Conservation (phyloP, 2,888 invertebrate species). For the Caenorhabditis plicata region DNA sequence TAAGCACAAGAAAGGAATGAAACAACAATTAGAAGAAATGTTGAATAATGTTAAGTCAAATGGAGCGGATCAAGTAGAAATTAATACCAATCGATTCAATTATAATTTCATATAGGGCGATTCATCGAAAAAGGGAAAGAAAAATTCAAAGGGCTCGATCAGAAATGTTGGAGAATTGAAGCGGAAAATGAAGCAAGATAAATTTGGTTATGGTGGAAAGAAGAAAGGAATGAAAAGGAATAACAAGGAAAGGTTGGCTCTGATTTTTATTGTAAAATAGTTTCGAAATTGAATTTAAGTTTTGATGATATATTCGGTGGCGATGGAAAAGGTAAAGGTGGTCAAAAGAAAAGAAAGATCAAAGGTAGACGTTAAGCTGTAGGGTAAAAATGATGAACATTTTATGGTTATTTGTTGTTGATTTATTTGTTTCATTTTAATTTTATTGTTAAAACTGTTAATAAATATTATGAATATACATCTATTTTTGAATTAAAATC, state of each 20-base stretch:
- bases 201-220: slow-evolving; percentile 92
- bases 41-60: slow-evolving; percentile 56
- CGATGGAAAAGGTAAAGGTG: slow-evolving; percentile 7
- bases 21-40: slow-evolving; percentile 64
- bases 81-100: no score
- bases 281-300: slow-evolving; percentile 66
- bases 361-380: not conserved
- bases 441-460: slow-evolving; percentile 3
- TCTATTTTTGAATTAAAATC: no score
- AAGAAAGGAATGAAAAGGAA: slow-evolving; percentile 87
- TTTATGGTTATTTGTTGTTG: slow-evolving; percentile 5
- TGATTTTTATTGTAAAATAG: slow-evolving; percentile 1
- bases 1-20: slow-evolving; percentile 73
- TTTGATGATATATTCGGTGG: slow-evolving; percentile 34
- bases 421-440: slow-evolving; percentile 8
- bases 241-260: slow-evolving; percentile 74
- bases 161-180: slow-evolving; percentile 31
- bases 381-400: not conserved
- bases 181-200: slow-evolving; percentile 72
- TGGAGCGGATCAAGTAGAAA: slow-evolving; percentile 41
- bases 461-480: slow-evolving; percentile 1
- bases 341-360: slow-evolving; percentile 12
- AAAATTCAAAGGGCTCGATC: slow-evolving; percentile 9
- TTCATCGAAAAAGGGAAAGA: not conserved
- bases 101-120: no score